Base-by-base conservation (phyloP, 2,888 invertebrate species). In the Phyto melanocephala region DNA sequence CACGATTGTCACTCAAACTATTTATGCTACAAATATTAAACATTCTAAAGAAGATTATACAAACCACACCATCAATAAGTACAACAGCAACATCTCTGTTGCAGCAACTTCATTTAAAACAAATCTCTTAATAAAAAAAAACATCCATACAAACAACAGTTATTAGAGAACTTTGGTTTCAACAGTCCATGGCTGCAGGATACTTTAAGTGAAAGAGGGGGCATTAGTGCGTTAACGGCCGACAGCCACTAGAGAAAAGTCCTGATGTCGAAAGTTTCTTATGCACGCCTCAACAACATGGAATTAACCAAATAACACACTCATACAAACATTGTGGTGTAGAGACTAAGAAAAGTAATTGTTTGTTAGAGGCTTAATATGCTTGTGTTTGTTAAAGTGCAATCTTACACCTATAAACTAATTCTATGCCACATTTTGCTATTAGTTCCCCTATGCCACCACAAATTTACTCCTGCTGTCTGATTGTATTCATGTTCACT, bases 401-500 rank as follows among this genome's bases (percentile, higher is more conserved):
- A 56, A 45, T 47, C 54, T n/a, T 58, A 47, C 24, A 67, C 42
- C 47, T 58, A 33, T n/a, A 24, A 58, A 67, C 17, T 47, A 13
- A 65, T 24, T 15, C 11, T 17, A n/a, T n/a, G 45, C 8, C 35
- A 63, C 15, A 35, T 35, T 47, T 5, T 10, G 15, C 17, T 15
- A 1, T 6, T 35, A 33, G 22, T 65, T 65, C 13, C 1, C n/a
- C 10, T 40, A 35, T 37, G 15, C 10, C 40, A 58, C 56, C 70
- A 47, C 47, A 54, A 63, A 63, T 40, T 58, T 67, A 67, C 62
- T 62, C 47, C 17, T 58, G 17, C 42, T 47, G 45, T n/a, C 3
- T 28, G 13, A 17, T 2, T 20, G 7, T 54, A 0, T 40, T 6
- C 24, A 62, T 62, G 47, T 50, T 56, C 20, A 40, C 28, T n/a